These are phyloP conservation scores for Petrophora chlorosata DNA, from an alignment of 2,888 invertebrate species.

Conservation along the genomic window DNA sequence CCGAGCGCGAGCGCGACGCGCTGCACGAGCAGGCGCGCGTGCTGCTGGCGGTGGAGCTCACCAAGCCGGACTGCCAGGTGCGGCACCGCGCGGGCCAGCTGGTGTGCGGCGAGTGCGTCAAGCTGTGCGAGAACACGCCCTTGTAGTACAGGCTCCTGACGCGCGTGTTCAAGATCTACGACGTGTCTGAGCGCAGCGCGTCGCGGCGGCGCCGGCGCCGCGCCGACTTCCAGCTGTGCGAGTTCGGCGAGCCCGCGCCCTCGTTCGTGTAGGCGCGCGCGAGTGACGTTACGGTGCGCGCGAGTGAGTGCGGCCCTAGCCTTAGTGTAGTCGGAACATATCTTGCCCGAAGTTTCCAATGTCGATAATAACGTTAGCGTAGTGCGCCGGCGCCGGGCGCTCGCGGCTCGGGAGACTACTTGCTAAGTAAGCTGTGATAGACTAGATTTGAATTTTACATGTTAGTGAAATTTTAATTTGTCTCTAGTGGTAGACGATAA, in stretches of 20 bases:
- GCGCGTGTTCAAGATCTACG: constrained; percentile 79
- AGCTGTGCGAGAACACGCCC: constrained; percentile 56
- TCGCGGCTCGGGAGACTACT: constrained; percentile 47
- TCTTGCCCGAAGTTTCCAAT: background rate
- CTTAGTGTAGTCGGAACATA: background rate
- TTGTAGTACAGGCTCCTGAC: constrained; percentile 79
- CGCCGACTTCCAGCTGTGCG: constrained; percentile 28
- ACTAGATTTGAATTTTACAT: constrained; percentile 70
- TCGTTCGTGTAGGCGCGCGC: constrained; percentile 42
- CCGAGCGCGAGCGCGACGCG: constrained; percentile 33
- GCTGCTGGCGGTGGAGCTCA: constrained; percentile 72
- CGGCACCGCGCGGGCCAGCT: constrained; percentile 40
- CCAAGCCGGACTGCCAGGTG: constrained; percentile 48
- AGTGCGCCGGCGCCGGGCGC: constrained; percentile 5
- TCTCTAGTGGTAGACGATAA: constrained; percentile 70
- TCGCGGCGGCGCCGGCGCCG: constrained; percentile 37
- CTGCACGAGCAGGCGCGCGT: constrained; percentile 58
- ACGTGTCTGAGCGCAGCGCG: constrained; percentile 66
- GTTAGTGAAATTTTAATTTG: constrained; percentile 57
- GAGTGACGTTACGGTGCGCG: background rate
- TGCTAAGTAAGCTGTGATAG: constrained; percentile 78
- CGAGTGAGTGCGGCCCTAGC: background rate
- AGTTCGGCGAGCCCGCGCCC: constrained; percentile 37
- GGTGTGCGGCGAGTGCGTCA: constrained; percentile 57
- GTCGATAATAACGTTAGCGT: background rate